Evolutionary conservation across 2,113 vertebrate genomes (phyloP).

Genomic region (Gasterosteus nipponicus): DNA sequence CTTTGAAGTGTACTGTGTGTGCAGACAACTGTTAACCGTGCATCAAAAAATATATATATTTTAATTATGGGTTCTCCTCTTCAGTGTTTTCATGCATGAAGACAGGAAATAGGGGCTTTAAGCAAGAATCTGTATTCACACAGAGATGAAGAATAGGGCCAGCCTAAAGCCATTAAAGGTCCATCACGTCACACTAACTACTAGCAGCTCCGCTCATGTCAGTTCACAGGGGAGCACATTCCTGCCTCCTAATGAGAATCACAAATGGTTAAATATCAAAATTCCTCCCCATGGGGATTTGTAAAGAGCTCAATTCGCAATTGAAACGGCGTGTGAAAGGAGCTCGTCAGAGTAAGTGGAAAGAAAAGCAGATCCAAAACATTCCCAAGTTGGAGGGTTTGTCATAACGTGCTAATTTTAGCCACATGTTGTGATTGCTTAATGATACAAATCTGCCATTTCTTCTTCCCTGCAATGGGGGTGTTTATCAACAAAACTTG

Average conservation of each 20-base stretch:
- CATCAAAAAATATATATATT: not conserved
- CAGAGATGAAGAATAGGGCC: not conserved
- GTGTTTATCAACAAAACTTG: constrained; percentile 16
- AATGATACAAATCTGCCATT: constrained; percentile 13
- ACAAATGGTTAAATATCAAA: constrained; percentile 32
- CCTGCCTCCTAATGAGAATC: constrained; percentile 31
- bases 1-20: not conserved
- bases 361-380: constrained; percentile 27
- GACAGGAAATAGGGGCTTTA: not conserved
- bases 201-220: not conserved
- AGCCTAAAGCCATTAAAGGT: not conserved
- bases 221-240: not conserved
- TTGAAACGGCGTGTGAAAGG: constrained; percentile 27
- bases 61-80: not conserved
- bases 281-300: not conserved
- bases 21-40: not conserved
- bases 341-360: constrained; percentile 14
- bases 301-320: constrained; percentile 2
- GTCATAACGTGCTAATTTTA: constrained; percentile 51
- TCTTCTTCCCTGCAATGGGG: not conserved
- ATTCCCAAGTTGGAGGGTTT: constrained; percentile 37
- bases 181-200: not conserved
- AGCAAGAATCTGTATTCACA: not conserved
- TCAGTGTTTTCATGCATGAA: not conserved
- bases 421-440: constrained; percentile 64